Evolutionary conservation across 2,797 vertebrate genomes (phyloP), one percentile per base, ranked within the genome.

Genomic region (Cheirogaleus major): DNA sequence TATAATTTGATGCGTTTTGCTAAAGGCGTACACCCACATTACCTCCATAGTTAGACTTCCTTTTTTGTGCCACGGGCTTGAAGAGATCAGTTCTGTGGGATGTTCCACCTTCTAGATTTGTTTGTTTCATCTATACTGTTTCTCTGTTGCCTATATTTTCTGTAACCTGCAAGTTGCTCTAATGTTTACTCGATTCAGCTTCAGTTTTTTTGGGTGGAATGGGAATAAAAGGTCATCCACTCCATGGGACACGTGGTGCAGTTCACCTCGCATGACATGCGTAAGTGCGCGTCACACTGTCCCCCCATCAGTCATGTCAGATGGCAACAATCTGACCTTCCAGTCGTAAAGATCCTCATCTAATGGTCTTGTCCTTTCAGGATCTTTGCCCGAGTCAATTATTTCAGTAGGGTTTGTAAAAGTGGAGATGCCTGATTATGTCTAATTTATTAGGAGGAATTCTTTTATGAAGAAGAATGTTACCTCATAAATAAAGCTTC

Each of bases 401-500:
- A 27, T 75, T 57, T 95, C 67, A 27, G n/a, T 73, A 73, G 30
- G n/a, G 3, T 67, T 79, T 81, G 18, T 18, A 73, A 85, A 95
- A 80, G 30, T 73, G 72, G 23, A 13, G n/a, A 2, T 50, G 32
- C 55, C 72, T 81, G 67, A 23, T 79, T 80, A 52, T 32, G 17
- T 50, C 25, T 85, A 50, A 83, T 32, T 63, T 86, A 65, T 65
- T 86, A 43, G 25, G n/a, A 32, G 25, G 1, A 35, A 32, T 73
- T 87, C 48, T 89, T 96, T 55, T 70, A 43, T 55, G 6, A 81
- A 73, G 94, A 70, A 75, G 50, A 86, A 83, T 57, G 81, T 94
- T 30, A 41, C 25, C 15, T 80, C 55, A 59, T 80, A 80, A 59
- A 35, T 25, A 41, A 80, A 59, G 55, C 55, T 80, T 57, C 55